A percentile compares a stretch with the other conserved stretches of the same genome.
Conservation (phyloP, 2,888 invertebrate species). For the Tholera decimalis region DNA sequence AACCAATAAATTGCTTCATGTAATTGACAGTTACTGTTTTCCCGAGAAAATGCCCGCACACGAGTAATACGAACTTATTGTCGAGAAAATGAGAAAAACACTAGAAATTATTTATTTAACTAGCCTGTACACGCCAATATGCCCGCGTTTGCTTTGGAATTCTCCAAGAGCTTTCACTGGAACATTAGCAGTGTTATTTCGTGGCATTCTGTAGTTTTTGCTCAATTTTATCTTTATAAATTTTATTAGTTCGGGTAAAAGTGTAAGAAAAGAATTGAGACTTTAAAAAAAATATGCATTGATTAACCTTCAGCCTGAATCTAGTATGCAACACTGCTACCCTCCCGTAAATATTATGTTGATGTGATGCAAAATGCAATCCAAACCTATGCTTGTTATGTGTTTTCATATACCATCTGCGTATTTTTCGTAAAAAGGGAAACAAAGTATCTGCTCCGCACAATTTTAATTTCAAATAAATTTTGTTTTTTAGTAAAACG, state of each 20-base stretch:
- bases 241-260: not conserved
- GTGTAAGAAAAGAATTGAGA: not conserved
- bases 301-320: too few relatives aligned
- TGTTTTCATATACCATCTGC: too few relatives aligned
- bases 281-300: too few relatives aligned
- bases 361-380: too few relatives aligned
- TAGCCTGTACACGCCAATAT: not conserved
- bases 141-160: not conserved
- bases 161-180: too few relatives aligned
- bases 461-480: too few relatives aligned
- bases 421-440: too few relatives aligned
- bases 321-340: too few relatives aligned
- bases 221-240: not conserved
- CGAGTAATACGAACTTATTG: not conserved
- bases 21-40: slow-evolving; percentile 47
- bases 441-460: too few relatives aligned
- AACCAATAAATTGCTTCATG: slow-evolving; percentile 14
- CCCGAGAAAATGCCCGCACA: slow-evolving; percentile 17
- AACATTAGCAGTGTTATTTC: not conserved
- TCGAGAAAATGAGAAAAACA: slow-evolving; percentile 8
- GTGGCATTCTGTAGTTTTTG: not conserved
- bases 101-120: not conserved
- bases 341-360: too few relatives aligned
- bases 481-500: not conserved
- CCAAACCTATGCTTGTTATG: too few relatives aligned